Conservation (phyloP, 1,140 invertebrate species). For the Dinoponera quadriceps region DNA sequence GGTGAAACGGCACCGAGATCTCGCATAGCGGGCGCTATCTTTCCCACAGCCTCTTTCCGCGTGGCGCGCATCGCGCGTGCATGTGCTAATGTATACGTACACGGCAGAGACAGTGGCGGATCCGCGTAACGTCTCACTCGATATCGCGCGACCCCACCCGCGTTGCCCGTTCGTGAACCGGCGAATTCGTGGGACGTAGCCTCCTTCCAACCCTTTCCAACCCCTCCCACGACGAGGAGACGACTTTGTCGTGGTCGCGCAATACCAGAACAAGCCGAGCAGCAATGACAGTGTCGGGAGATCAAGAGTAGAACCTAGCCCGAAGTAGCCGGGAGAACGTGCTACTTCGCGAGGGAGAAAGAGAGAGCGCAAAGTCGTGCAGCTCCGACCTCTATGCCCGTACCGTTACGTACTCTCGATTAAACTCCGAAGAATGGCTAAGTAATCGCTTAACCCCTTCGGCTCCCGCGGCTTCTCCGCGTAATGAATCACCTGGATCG, state of each 20-base stretch:
- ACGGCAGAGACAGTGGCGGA: constrained; percentile 76
- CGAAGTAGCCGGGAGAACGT: constrained; percentile 20
- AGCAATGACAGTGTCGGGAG: too few relatives aligned
- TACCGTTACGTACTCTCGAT: constrained; percentile 80
- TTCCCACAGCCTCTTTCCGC: constrained; percentile 80
- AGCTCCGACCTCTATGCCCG: constrained; percentile 66
- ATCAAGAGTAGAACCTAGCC: too few relatives aligned
- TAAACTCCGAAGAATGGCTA: constrained; percentile 51
- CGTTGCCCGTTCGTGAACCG: constrained; percentile 64
- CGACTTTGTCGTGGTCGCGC: too few relatives aligned
- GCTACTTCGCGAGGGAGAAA: constrained; percentile 30
- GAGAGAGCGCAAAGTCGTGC: constrained; percentile 20
- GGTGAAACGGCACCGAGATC: constrained; percentile 64
- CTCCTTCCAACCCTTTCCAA: constrained; percentile 11
- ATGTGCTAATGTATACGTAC: constrained; percentile 8
- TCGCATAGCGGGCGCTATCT: constrained; percentile 74
- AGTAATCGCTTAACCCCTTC: constrained; percentile 58
- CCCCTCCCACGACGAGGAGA: background rate
- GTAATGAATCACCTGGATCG: constrained; percentile 43
- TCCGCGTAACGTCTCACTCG: constrained; percentile 80
- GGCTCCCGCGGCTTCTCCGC: constrained; percentile 29
- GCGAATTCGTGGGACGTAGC: constrained; percentile 72
- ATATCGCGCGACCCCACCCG: constrained; percentile 47
- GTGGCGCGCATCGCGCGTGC: background rate
- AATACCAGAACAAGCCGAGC: too few relatives aligned